phyloP scores from a whole-genome alignment of 2,888 invertebrate genomes.

The Neoascia interrupta region DNA sequence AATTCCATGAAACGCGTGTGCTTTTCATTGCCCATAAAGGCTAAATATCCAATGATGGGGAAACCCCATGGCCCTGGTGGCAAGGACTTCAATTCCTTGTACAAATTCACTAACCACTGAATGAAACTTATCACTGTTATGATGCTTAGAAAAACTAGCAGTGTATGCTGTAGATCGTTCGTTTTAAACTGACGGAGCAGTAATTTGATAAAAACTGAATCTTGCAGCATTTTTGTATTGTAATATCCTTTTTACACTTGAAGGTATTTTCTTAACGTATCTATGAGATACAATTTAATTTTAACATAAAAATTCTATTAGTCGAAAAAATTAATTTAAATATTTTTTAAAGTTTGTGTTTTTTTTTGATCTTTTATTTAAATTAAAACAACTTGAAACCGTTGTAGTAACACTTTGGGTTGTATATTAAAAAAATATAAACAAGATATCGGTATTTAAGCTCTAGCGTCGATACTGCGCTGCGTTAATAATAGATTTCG shows the following conservation, averaged over 20 bases:
- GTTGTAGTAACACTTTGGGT: too few relatives aligned
- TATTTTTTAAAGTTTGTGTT: conserved; percentile 1
- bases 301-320: conserved; percentile 19
- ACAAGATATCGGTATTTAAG: conserved; percentile 39
- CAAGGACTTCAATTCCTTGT: conserved; percentile 80
- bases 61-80: conserved; percentile 95
- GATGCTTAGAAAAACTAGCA: conserved; percentile 76
- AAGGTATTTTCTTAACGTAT: conserved; percentile 27
- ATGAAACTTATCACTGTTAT: conserved; percentile 77
- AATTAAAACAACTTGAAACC: conserved; percentile 25
- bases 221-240: conserved; percentile 73
- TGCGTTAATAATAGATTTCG: conserved; percentile 80
- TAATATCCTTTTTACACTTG: conserved; percentile 31
- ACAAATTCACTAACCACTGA: conserved; percentile 77
- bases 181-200: conserved; percentile 75
- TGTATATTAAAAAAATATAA: conserved; percentile 8
- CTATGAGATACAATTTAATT: conserved; percentile 45
- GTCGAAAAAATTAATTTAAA: background rate
- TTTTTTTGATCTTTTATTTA: conserved; percentile 16
- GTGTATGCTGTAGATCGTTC: conserved; percentile 76
- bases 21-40: conserved; percentile 87
- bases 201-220: conserved; percentile 77
- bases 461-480: conserved; percentile 70
- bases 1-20: conserved; percentile 90
- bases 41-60: conserved; percentile 90